Base-by-base conservation (phyloP, 2,797 vertebrate species). In the Antrozous pallidus region DNA sequence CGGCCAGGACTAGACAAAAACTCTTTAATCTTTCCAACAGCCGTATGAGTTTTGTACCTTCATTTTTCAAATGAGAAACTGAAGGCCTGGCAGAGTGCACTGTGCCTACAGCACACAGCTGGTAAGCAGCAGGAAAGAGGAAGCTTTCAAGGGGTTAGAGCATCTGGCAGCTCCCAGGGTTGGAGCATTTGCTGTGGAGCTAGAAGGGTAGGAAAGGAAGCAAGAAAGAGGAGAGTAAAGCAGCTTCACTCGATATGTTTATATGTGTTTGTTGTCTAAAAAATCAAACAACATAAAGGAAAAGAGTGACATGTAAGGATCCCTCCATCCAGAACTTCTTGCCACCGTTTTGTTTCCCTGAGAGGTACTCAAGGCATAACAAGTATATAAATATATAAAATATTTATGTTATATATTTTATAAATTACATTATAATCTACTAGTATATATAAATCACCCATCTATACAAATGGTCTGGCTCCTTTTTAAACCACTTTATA, bases 401-500 rank as follows among this genome's bases (percentile, higher is more conserved):
- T 56, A 58, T 26, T 26, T 12, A 58, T 58, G 56, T 58, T 26
- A 58, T 58, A 63, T 63, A 17, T 63, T n/a, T 63, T 65, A 65
- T 17, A 65, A 65, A 33, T 65, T 61, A 54, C 2, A 61, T 61
- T 33, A 33, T 65, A 40, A 74, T 74, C 18, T 74, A 10, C 20
- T 54, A 54, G 51, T 70, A 54, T 14, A 56, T 78, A 51, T 67
- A 9, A 75, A 56, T 49, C 33, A 69, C 13, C 40, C 8, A 22
- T 58, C 5, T 71, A 36, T 78, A 78, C 56, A 88, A 73, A 73
- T 61, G 75, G 5, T 5, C 1, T 85, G 51, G 28, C 69, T 90
- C 38, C 10, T 88, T 74, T 73, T 65, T 36, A 22, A 88, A 18
- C 36, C 91, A 11, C 81, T 51, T 89, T 69, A 40, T 88, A 51